Percentiles rank a stretch among this genome's conserved stretches.
These are phyloP conservation scores for Erebia palarica DNA, from an alignment of 2,888 invertebrate genomes.

Conservation along the genomic window DNA sequence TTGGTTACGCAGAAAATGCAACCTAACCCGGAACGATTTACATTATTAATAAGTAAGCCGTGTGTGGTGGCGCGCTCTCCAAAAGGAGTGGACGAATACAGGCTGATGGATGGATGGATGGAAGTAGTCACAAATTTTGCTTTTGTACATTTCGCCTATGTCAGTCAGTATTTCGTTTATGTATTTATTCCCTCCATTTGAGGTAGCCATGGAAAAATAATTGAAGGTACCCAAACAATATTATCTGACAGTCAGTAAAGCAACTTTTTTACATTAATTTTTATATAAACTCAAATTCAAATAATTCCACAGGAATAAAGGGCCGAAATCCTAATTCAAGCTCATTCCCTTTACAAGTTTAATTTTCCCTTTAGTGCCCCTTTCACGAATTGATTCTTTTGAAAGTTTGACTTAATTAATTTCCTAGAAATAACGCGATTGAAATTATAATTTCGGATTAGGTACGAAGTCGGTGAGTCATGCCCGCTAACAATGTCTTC, in stretches of 20 bases:
- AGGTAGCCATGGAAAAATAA: not conserved
- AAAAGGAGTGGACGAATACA: no score
- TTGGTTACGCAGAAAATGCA: no score
- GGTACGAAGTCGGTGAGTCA: constrained; percentile 47
- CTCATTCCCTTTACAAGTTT: constrained; percentile 29
- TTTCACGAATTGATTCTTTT: constrained; percentile 39
- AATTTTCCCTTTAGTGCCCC: constrained; percentile 29
- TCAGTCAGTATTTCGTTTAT: no score
- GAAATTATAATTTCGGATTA: constrained; percentile 59
- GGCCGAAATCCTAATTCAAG: constrained; percentile 23
- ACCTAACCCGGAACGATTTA: no score
- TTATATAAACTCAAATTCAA: constrained; percentile 16
- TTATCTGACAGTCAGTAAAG: not conserved
- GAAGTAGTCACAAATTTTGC: no score
- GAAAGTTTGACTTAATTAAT: constrained; percentile 42
- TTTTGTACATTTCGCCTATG: no score
- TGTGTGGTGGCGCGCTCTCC: no score
- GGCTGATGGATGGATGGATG: no score
- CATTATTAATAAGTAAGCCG: no score
- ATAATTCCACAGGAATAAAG: constrained; percentile 10
- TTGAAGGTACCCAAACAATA: not conserved
- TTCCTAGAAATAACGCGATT: constrained; percentile 46
- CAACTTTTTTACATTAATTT: not conserved
- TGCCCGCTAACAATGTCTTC: constrained; percentile 52
- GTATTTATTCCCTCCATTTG: not conserved